Evolutionary conservation across 2,888 invertebrate species (phyloP).

Genomic region (Drosophila tanythrix): DNA sequence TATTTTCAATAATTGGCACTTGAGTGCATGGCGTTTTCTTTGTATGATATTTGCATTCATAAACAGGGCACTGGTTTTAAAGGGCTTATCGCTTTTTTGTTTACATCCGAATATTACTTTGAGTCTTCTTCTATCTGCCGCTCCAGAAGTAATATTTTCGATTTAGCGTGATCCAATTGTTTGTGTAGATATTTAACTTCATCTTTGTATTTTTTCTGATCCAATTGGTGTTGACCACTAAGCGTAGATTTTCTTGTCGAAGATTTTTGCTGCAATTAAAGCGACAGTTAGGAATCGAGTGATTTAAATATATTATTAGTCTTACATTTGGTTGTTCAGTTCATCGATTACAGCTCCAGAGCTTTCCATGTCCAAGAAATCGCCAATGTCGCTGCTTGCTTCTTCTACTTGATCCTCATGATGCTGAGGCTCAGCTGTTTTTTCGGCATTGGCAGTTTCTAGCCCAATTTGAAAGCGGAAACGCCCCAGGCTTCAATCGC

Average conservation of each 20-base stretch:
- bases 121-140: neutral
- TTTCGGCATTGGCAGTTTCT: neutral
- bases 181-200: neutral
- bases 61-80: neutral
- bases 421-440: neutral
- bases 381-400: too few species aligned
- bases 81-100: neutral
- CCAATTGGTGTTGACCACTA: conserved; percentile 28
- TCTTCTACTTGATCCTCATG: neutral
- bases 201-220: conserved; percentile 3
- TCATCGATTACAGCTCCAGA: conserved; percentile 34
- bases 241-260: conserved; percentile 6
- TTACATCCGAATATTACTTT: neutral
- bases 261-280: conserved; percentile 23
- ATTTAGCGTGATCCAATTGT: neutral
- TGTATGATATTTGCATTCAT: neutral
- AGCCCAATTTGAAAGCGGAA: conserved; percentile 12
- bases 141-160: conserved; percentile 7
- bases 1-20: neutral
- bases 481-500: conserved; percentile 7
- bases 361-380: conserved; percentile 28
- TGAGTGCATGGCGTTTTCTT: neutral
- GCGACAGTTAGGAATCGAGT: neutral
- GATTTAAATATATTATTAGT: neutral
- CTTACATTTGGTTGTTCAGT: conserved; percentile 33